Evolutionary conservation across 2,888 invertebrate genomes (phyloP), one percentile per base, ranked within the genome.

Genomic region (Scotopteryx bipunctaria): DNA sequence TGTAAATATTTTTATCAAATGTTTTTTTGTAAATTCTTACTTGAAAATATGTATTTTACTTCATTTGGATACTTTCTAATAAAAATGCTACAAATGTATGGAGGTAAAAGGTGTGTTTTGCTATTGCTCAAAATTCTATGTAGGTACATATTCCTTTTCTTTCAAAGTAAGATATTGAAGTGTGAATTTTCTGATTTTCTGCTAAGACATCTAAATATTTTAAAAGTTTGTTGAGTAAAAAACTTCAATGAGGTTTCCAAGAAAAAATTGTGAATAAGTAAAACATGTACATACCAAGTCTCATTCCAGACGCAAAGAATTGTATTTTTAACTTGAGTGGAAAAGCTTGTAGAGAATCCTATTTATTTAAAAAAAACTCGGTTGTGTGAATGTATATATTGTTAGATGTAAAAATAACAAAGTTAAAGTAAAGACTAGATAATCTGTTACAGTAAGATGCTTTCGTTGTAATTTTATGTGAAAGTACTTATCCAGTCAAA

Each of bases 341-440:
- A 33, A 62, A 63, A 49, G 78, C 73, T 78, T 78, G 66, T 72
- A 80, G 72, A 55, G 52, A 64, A 65, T 70, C 64, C 59, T 73
- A 73, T 74, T 78, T 76, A 68, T 69, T 76, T 69, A 59, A 59
- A 64, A 23, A 55, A 71, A 78, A 78, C 64, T 81, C 67, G 87
- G 86, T 87, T 87, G 86, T 86, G 86, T 85, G 75, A 69, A 60
- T 86, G 85, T 86, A 86, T 76, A 86, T 84, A 84, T 55, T 59
- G 41, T 61, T 76, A 78, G 69, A 50, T 73, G 57, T 71, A 72
- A 60, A 66, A 49, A 64, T 66, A 66, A 69, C 52, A 57, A 62
- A 64, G 62, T 65, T 74, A 44, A 69, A 69, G 74, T 70, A 69
- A 71, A 72, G 58, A 66, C 41, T 66, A 71, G 59, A 65, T 66